A percentile compares a stretch with the other conserved stretches of the same genome.
Conservation (phyloP, 2,797 vertebrate species). For the Peromyscus nudipes region DNA sequence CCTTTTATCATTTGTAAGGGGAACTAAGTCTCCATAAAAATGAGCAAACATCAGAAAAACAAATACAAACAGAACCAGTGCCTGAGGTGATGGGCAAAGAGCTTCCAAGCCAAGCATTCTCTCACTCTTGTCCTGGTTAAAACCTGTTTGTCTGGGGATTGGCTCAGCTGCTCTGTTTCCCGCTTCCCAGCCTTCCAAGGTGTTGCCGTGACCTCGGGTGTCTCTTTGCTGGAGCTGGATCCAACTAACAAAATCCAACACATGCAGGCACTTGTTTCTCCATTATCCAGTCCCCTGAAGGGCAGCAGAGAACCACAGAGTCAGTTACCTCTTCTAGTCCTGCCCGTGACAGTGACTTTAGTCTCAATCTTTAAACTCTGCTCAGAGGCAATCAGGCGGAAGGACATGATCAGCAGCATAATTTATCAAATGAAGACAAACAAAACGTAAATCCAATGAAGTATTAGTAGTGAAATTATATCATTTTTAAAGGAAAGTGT, state of each 20-base stretch:
- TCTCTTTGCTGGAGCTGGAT: conserved; percentile 87
- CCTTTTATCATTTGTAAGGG: conserved; percentile 2
- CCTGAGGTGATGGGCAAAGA: conserved; percentile 87
- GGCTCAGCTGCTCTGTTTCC: conserved; percentile 85
- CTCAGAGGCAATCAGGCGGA: conserved; percentile 71
- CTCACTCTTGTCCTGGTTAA: conserved; percentile 89
- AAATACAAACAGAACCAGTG: conserved; percentile 85
- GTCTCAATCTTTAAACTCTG: conserved; percentile 59
- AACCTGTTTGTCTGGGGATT: conserved; percentile 91
- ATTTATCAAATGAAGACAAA: conserved; percentile 59
- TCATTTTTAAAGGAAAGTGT: conserved; percentile 36
- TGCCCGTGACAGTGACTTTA: conserved; percentile 76
- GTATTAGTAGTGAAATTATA: not conserved
- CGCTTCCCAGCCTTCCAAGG: conserved; percentile 88
- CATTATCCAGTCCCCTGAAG: conserved; percentile 79
- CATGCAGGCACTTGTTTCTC: conserved; percentile 86
- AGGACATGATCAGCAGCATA: conserved; percentile 26
- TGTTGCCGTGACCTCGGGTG: conserved; percentile 86
- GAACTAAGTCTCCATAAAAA: conserved; percentile 55
- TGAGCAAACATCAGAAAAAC: conserved; percentile 86
- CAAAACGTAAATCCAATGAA: conserved; percentile 20
- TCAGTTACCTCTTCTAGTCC: conserved; percentile 75
- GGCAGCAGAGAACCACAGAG: conserved; percentile 83
- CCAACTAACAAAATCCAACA: conserved; percentile 88
- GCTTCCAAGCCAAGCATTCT: conserved; percentile 85